Evolutionary conservation across 2,888 invertebrate genomes (phyloP).

Genomic region (Temnothorax unifasciatus): DNA sequence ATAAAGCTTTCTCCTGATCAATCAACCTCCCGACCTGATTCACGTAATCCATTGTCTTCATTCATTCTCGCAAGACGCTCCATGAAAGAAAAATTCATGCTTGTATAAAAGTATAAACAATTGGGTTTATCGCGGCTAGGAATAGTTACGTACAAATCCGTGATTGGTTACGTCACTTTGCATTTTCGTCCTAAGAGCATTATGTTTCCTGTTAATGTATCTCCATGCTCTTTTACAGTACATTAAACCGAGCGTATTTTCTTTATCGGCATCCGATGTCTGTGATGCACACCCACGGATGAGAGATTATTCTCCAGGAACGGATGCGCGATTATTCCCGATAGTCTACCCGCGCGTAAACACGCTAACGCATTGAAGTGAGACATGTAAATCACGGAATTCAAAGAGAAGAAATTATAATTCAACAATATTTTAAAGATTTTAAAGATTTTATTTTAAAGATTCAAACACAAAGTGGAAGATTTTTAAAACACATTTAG

Average conservation of each 20-base stretch:
- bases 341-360: not conserved
- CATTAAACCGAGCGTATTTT: constrained; percentile 47
- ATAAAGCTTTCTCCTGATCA: constrained; percentile 50
- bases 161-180: constrained; percentile 40
- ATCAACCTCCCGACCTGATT: constrained; percentile 50
- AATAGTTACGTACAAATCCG: not conserved
- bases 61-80: constrained; percentile 38
- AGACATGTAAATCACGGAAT: not conserved
- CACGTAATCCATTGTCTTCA: constrained; percentile 50
- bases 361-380: not conserved
- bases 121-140: not conserved
- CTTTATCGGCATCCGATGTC: constrained; percentile 53
- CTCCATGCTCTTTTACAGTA: constrained; percentile 18
- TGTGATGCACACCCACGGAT: constrained; percentile 52
- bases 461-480: not conserved
- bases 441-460: not conserved
- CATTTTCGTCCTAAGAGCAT: constrained; percentile 35
- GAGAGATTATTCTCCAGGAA: constrained; percentile 37
- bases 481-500: not conserved
- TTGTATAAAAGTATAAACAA: constrained; percentile 17
- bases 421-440: not conserved
- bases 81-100: not conserved
- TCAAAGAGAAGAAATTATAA: not conserved
- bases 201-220: constrained; percentile 19
- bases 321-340: constrained; percentile 38